phyloP scores from a whole-genome alignment of 23 tunicate species.

The Oikopleura dioica region DNA sequence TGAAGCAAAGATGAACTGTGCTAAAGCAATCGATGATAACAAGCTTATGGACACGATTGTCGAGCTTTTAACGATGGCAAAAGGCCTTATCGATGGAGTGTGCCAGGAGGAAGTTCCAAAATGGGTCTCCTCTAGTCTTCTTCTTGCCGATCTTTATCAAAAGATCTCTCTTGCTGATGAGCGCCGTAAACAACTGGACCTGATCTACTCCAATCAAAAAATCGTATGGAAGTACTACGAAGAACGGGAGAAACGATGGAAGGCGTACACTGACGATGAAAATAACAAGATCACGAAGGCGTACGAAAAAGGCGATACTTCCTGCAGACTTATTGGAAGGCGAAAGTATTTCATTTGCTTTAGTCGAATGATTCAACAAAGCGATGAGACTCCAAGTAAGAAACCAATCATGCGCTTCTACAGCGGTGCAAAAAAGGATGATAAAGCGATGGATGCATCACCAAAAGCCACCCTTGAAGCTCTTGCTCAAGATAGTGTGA shows the following conservation, averaged over 20 bases:
- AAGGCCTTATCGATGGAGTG: not conserved
- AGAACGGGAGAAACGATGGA: slow-evolving; percentile 71
- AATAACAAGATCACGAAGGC: slow-evolving; percentile 68
- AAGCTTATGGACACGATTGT: not conserved
- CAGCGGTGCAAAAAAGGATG: too few species aligned
- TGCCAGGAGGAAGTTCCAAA: not conserved
- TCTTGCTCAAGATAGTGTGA: not conserved
- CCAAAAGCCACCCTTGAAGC: too few species aligned
- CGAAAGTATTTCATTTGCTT: slow-evolving; percentile 56
- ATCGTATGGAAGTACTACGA: slow-evolving; percentile 93
- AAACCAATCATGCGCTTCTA: slow-evolving; percentile 67
- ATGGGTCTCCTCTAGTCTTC: slow-evolving; percentile 49
- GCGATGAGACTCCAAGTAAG: slow-evolving; percentile 73
- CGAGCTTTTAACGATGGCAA: not conserved
- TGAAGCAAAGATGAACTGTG: slow-evolving; percentile 13
- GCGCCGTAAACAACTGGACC: slow-evolving; percentile 17
- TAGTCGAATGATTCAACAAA: slow-evolving; percentile 54
- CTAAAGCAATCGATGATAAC: not conserved
- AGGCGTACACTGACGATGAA: slow-evolving; percentile 43
- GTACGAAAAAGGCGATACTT: slow-evolving; percentile 27
- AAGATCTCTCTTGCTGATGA: slow-evolving; percentile 28
- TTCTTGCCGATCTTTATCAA: slow-evolving; percentile 53
- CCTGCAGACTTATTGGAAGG: slow-evolving; percentile 21
- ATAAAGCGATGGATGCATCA: too few species aligned
- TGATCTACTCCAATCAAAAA: slow-evolving; percentile 15